Conservation (phyloP, 2,888 invertebrate genomes). For the Stenchaetothrips biformis region DNA sequence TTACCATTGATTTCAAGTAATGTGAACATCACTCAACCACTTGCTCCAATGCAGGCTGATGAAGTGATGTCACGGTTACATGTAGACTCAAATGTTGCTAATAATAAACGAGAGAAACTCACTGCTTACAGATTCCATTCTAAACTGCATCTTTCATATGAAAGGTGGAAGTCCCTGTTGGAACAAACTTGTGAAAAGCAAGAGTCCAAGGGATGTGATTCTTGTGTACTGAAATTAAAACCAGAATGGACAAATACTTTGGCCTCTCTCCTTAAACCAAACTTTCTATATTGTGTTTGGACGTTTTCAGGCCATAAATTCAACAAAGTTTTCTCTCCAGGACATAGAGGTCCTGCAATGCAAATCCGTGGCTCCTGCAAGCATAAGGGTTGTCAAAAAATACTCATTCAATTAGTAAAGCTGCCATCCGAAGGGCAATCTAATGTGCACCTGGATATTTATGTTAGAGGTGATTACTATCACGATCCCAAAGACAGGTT, state of each 20-base stretch:
- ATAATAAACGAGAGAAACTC: too few relatives aligned
- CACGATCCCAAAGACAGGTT: neutral
- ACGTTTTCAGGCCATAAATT: neutral
- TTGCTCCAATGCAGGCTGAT: too few relatives aligned
- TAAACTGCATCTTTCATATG: too few relatives aligned
- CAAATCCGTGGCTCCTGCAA: neutral
- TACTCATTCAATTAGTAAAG: neutral
- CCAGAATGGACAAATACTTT: neutral
- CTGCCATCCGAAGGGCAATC: neutral
- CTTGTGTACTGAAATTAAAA: neutral
- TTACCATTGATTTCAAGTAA: too few relatives aligned
- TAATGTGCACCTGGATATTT: neutral
- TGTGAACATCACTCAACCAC: too few relatives aligned
- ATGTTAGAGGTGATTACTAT: neutral
- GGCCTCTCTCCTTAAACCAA: neutral
- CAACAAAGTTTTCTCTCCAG: neutral
- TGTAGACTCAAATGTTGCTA: too few relatives aligned
- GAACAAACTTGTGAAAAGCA: neutral
- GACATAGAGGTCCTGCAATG: neutral
- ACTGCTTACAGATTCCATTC: too few relatives aligned
- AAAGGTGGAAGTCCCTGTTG: neutral
- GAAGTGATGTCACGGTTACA: too few relatives aligned
- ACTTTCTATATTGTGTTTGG: neutral
- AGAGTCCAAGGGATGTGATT: neutral
- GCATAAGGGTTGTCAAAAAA: neutral